Percentiles rank a stretch among this genome's conserved stretches.
Conservation (phyloP, 2,113 vertebrate species). For the Lonchura striata region DNA sequence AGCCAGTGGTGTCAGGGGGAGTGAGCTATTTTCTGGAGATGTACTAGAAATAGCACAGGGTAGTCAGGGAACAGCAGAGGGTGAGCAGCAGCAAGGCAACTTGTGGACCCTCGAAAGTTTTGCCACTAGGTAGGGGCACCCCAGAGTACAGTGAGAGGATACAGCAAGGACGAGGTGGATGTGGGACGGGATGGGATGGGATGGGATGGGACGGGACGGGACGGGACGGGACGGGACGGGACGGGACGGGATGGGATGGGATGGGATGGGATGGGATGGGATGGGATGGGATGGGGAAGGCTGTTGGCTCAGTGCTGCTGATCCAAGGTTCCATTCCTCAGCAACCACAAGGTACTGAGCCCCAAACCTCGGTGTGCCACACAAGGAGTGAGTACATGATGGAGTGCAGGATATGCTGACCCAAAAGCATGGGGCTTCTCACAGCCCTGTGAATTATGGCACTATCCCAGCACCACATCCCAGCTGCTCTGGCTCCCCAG, state of each 20-base stretch:
- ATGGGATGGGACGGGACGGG: neutral
- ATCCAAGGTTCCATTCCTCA: neutral
- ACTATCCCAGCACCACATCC: rapidly evolving
- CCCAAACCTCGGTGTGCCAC: neutral
- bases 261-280: neutral
- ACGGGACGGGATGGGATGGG: neutral
- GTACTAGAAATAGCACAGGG: neutral
- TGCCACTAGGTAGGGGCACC: neutral
- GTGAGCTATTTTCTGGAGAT: slow-evolving; percentile 43
- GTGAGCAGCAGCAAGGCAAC: neutral
- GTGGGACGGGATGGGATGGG: neutral
- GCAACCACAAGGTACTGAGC: neutral
- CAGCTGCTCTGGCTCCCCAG: rapidly evolving
- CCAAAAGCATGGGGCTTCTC: neutral
- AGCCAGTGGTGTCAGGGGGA: neutral
- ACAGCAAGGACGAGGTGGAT: rapidly evolving
- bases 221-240: neutral
- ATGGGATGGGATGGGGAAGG: neutral
- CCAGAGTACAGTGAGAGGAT: neutral
- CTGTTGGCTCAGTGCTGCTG: neutral
- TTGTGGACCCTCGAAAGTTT: neutral
- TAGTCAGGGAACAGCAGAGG: neutral
- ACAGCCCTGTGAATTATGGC: neutral
- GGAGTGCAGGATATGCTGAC: neutral
- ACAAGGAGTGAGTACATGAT: neutral